Conservation (phyloP, 2,888 invertebrate genomes). For the Heliconius charithonia region DNA sequence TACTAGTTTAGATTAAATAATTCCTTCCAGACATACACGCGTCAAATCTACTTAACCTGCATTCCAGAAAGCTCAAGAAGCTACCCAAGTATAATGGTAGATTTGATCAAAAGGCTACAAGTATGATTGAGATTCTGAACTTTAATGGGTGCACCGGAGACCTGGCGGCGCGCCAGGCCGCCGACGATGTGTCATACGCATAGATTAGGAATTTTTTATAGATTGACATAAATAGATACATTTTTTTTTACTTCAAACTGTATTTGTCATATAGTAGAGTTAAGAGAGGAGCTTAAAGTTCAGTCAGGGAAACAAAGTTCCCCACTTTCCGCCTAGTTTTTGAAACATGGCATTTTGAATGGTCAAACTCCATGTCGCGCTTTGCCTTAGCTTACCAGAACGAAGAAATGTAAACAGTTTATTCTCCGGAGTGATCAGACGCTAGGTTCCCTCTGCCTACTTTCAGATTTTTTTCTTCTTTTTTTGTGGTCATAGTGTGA, state of each 20-base stretch:
- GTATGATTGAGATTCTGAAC: conserved; percentile 40
- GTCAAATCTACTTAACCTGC: conserved; percentile 26
- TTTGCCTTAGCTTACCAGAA: background rate
- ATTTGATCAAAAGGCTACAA: conserved; percentile 36
- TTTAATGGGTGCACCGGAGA: conserved; percentile 45
- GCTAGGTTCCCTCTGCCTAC: background rate
- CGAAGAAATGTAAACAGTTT: background rate
- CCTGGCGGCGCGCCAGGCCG: conserved; percentile 47
- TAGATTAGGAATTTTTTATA: conserved; percentile 23
- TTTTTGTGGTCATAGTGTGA: too few relatives aligned
- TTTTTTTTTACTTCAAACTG: background rate
- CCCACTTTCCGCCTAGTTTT: background rate
- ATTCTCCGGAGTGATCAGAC: too few relatives aligned
- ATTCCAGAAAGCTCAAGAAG: conserved; percentile 40
- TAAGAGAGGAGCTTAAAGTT: background rate
- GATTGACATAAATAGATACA: background rate
- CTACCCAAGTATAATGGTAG: conserved; percentile 24
- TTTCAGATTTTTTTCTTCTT: too few relatives aligned
- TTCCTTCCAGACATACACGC: conserved; percentile 10
- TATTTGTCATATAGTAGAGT: background rate
- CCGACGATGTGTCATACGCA: conserved; percentile 38
- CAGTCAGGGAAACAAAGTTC: background rate
- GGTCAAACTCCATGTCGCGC: background rate
- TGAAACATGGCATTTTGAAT: background rate
- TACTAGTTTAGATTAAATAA: background rate